These are phyloP conservation scores for Nasonia vitripennis DNA, from an alignment of 1,140 invertebrate species.

Conservation along the genomic window DNA sequence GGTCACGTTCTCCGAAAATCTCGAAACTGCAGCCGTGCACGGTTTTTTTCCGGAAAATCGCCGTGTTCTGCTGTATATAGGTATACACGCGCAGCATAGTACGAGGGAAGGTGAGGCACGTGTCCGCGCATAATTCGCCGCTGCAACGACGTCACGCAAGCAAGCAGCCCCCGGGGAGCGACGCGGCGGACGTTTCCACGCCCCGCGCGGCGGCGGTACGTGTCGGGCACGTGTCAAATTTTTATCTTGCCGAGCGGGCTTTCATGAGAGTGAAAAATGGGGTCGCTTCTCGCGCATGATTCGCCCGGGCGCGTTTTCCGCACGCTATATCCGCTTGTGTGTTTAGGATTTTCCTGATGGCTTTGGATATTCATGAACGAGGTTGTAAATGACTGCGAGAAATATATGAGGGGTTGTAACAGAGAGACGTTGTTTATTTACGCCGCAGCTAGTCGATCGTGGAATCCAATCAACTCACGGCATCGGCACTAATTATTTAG, in stretches of 20 bases:
- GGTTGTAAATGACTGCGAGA: neutral
- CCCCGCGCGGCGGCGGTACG: neutral
- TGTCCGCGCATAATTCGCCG: constrained; percentile 30
- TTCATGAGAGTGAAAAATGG: constrained; percentile 9
- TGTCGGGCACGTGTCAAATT: constrained; percentile 23
- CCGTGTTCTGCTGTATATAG: neutral
- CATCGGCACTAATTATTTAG: too few species aligned
- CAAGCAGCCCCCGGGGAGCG: neutral
- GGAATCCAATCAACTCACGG: too few species aligned
- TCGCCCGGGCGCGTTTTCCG: neutral
- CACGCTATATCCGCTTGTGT: neutral
- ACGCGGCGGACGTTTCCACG: neutral
- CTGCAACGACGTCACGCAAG: neutral
- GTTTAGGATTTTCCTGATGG: neutral
- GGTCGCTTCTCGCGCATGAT: neutral
- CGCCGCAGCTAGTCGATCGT: too few species aligned
- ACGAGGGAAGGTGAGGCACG: neutral
- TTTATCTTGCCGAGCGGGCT: neutral
- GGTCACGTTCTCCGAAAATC: constrained; percentile 5
- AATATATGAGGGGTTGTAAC: too few species aligned
- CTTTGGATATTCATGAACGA: neutral
- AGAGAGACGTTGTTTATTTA: too few species aligned
- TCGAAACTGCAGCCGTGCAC: neutral
- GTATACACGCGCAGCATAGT: too few species aligned
- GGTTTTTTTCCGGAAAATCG: neutral